Percentiles rank a stretch among this genome's conserved stretches.
Evolutionary conservation across 1,140 invertebrate species (phyloP).

Genomic region (Holotrichia oblita): DNA sequence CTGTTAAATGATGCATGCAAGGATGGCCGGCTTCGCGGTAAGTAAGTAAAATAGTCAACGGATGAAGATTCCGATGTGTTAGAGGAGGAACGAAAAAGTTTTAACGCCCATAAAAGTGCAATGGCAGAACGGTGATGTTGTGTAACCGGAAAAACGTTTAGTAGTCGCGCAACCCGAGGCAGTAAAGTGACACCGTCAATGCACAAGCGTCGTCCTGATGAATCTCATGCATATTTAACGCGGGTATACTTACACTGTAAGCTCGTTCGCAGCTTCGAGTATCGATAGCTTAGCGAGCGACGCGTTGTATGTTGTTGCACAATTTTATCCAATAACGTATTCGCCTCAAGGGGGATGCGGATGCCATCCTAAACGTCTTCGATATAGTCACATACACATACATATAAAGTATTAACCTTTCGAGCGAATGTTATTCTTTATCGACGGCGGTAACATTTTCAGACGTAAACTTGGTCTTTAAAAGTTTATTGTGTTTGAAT

Average conservation of each 20-base stretch:
- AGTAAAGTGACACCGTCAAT: conserved; percentile 42
- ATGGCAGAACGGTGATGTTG: conserved; percentile 4
- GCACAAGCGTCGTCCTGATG: conserved; percentile 37
- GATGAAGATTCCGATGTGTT: neutral
- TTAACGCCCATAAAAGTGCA: conserved; percentile 1
- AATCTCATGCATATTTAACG: conserved; percentile 45
- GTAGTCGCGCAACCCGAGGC: conserved; percentile 41
- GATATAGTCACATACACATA: neutral
- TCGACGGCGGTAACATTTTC: no score
- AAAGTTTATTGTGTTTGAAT: no score
- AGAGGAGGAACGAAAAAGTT: neutral
- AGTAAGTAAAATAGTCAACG: neutral
- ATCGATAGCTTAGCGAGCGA: conserved; percentile 3
- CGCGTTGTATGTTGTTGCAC: conserved; percentile 15
- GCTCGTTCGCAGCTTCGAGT: neutral
- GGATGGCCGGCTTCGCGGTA: neutral
- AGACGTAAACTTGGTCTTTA: no score
- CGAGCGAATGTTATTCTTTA: no score
- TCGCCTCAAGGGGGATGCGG: neutral
- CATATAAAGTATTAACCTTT: neutral
- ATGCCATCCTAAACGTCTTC: neutral
- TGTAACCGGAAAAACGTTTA: conserved; percentile 35
- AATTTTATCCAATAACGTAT: conserved; percentile 18
- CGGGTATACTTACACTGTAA: conserved; percentile 8
- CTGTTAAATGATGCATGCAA: conserved; percentile 12